A percentile compares a stretch with the other conserved stretches of the same genome.
phyloP scores from a whole-genome alignment of 2,797 vertebrate species.

The Pangasius mekongensis region DNA sequence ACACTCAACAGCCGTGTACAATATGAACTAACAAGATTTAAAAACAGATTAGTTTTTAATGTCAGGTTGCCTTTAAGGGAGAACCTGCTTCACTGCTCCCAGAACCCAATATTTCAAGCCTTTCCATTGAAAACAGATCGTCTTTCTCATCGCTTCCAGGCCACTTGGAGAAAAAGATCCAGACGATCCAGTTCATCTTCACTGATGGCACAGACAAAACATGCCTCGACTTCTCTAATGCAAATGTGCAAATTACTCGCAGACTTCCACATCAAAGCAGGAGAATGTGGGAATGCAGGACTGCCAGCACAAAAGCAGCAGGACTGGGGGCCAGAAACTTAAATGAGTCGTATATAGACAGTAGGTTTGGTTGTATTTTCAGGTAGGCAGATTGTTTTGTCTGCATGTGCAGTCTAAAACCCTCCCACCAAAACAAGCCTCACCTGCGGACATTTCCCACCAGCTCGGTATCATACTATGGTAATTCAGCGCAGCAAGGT shows the following conservation, averaged over 20 bases:
- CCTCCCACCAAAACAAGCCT: not conserved
- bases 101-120: slow-evolving; percentile 2
- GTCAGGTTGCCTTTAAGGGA: slow-evolving; percentile 3
- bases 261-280: slow-evolving; percentile 36
- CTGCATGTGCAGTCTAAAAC: not conserved
- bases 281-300: slow-evolving; percentile 26
- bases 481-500: not conserved
- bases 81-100: not conserved
- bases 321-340: not conserved
- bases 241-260: slow-evolving; percentile 44
- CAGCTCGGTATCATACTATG: not conserved
- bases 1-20: not conserved
- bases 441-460: not conserved
- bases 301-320: slow-evolving; percentile 6
- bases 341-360: not conserved
- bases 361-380: not conserved
- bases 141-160: slow-evolving; percentile 11
- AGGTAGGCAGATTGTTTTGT: slow-evolving; percentile 17
- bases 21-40: not conserved
- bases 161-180: slow-evolving; percentile 29
- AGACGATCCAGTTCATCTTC: slow-evolving; percentile 39
- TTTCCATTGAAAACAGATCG: not conserved
- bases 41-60: not conserved
- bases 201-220: slow-evolving; percentile 38
- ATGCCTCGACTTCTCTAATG: slow-evolving; percentile 41